Percentiles rank a stretch among this genome's conserved stretches.
These are phyloP conservation scores for Parnassius smintheus DNA, from an alignment of 2,888 invertebrate genomes.

Conservation along the genomic window DNA sequence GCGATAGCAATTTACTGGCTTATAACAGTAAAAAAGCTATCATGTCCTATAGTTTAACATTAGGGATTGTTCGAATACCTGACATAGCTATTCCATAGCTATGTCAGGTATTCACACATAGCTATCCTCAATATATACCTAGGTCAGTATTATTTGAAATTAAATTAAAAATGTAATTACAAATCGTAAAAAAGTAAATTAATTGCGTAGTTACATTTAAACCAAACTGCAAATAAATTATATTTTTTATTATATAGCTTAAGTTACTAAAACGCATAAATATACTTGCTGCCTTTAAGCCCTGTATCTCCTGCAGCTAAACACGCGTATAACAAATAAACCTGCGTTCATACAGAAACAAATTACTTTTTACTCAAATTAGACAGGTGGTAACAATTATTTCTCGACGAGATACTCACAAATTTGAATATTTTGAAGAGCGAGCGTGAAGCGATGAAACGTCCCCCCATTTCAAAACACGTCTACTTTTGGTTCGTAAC, in stretches of 20 bases:
- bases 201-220: too few species aligned
- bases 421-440: constrained; percentile 26
- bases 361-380: constrained; percentile 19
- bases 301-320: constrained; percentile 3
- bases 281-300: constrained; percentile 16
- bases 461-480: constrained; percentile 27
- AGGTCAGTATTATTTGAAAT: too few species aligned
- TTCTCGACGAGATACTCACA: constrained; percentile 16
- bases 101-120: too few species aligned
- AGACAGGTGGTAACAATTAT: constrained; percentile 21
- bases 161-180: neutral
- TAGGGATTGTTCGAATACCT: too few species aligned
- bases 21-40: too few species aligned
- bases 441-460: constrained; percentile 23
- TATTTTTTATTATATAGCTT: neutral
- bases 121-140: too few species aligned
- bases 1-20: too few species aligned
- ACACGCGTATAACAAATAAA: constrained; percentile 10
- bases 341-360: constrained; percentile 9
- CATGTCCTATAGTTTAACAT: too few species aligned
- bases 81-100: too few species aligned
- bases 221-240: too few species aligned
- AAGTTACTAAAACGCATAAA: neutral
- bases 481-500: constrained; percentile 25
- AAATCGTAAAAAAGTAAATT: too few species aligned